These are phyloP conservation scores for Haliclona indistincta DNA, from an alignment of 37 sponge, comb jelly and placozoan species.

Conservation along the genomic window DNA sequence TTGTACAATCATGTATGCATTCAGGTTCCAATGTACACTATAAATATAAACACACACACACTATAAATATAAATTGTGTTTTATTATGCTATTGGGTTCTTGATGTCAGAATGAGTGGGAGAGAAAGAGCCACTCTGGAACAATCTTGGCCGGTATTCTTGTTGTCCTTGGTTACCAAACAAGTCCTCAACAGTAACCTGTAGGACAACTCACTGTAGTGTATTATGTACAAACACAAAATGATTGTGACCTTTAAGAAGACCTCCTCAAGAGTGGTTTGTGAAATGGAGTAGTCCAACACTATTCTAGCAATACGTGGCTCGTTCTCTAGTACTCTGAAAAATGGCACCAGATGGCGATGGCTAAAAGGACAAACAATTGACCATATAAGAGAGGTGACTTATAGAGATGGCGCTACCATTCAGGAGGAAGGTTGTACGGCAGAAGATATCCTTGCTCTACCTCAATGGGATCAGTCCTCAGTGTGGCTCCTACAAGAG, in stretches of 20 bases:
- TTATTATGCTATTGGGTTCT: too few relatives aligned
- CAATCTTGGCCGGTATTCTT: constrained; percentile 32
- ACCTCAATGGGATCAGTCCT: constrained; percentile 52
- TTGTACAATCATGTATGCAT: too few relatives aligned
- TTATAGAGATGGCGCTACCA: constrained; percentile 26
- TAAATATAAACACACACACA: too few relatives aligned
- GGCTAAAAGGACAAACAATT: too few relatives aligned
- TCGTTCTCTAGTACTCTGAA: constrained; percentile 67
- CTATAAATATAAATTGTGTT: too few relatives aligned
- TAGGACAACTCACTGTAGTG: too few relatives aligned
- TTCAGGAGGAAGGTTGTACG: constrained; percentile 74
- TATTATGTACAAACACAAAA: neutral
- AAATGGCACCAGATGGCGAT: constrained; percentile 56
- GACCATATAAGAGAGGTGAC: neutral
- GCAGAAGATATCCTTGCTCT: constrained; percentile 59
- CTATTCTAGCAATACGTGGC: constrained; percentile 8
- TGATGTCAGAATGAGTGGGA: too few relatives aligned
- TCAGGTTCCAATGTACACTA: too few relatives aligned
- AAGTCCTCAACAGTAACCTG: too few relatives aligned
- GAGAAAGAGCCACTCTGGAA: neutral
- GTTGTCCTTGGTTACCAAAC: too few relatives aligned
- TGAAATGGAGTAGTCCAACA: constrained; percentile 75
- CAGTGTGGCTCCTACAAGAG: constrained; percentile 39
- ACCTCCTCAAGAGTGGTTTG: constrained; percentile 89
- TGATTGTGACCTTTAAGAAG: constrained; percentile 63